Evolutionary conservation across 2,888 invertebrate genomes (phyloP), one percentile per base, ranked within the genome.

Genomic region (Hofmannophila pseudospretella): DNA sequence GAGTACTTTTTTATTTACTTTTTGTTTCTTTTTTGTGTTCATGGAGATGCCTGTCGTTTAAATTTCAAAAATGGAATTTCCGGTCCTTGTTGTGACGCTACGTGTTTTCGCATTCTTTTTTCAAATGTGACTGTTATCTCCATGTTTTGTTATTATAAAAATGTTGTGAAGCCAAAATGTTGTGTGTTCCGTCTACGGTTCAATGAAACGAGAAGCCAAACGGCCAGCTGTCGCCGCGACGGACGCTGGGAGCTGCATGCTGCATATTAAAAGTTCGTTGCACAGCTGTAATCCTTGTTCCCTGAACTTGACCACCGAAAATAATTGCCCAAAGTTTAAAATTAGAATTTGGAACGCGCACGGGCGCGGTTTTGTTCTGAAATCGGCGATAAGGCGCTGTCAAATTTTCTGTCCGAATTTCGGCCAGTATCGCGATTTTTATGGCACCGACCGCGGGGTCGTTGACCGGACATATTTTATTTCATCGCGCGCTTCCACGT

Each of bases 401-500:
- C 55, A 53, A 54, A 64, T 67, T 77, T 68, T 71, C 65, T 68
- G 70, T 59, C 73, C 72, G 67, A 82, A 80, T 80, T 86, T 86
- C 74, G 85, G 82, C 67, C 69, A 74, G 74, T 81, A 81, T 85
- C 77, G 86, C 86, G 65, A 86, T 85, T 86, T 86, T 86, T 85
- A 85, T 82, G 77, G 82, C 80, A 80, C 82, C 78, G 78, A 74
- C 76, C 80, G 73, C 68, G 75, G 62, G 86, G 70, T 86, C 86
- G 67, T 77, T 82, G 86, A 82, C 85, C 86, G 85, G 80, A 84
- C 86, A 85, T 85, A 85, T 85, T 86, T 86, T 86, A 86, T 86
- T 86, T 85, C 81, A 86, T 84, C 86, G 85, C 84, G 82, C 84
- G 77, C 82, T 82, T 85, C 82, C 82, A 84, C 77, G 80, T 79